Conservation (phyloP, 2,888 invertebrate genomes). For the Limnephilus rhombicus region DNA sequence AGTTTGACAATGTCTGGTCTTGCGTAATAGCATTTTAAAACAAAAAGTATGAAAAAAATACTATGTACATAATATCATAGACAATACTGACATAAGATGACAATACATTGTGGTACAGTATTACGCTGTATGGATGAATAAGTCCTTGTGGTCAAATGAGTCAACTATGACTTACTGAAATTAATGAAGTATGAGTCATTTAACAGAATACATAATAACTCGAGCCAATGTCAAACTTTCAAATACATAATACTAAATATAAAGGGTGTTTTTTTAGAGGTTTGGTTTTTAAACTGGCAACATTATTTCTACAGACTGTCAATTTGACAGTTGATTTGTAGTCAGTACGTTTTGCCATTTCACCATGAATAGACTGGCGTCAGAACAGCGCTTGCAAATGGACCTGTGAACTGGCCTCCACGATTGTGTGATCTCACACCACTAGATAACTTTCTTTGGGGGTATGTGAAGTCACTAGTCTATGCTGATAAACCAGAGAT, state of each 20-base stretch:
- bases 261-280: too few species aligned
- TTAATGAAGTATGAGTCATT: background rate
- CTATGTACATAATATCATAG: background rate
- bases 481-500: too few species aligned
- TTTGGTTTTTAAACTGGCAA: too few species aligned
- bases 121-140: background rate
- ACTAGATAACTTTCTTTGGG: too few species aligned
- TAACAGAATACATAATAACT: background rate
- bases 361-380: too few species aligned
- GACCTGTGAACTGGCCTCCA: too few species aligned
- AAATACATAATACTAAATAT: background rate
- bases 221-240: background rate
- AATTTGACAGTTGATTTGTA: too few species aligned
- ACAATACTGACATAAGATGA: background rate
- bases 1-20: background rate
- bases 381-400: too few species aligned
- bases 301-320: too few species aligned
- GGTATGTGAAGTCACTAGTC: too few species aligned
- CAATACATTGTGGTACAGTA: background rate
- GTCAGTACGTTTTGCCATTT: too few species aligned
- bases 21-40: background rate
- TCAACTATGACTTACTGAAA: background rate
- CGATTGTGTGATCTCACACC: too few species aligned
- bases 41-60: background rate
- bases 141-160: background rate